A percentile compares a stretch with the other conserved stretches of the same genome.
Evolutionary conservation across 2,797 vertebrate genomes (phyloP).

Genomic region (Galaxias olidus): DNA sequence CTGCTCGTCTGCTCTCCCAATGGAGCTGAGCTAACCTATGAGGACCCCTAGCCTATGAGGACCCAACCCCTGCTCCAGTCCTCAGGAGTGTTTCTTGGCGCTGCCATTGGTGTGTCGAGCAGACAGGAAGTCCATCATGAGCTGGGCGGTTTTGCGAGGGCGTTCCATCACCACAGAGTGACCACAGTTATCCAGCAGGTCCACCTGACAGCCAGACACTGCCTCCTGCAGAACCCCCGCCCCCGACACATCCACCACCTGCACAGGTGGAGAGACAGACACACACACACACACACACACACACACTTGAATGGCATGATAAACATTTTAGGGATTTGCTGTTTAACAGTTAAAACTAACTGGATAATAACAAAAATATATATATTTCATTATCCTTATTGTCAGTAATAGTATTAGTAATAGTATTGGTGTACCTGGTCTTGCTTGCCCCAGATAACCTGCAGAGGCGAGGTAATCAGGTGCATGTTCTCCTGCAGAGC

Average conservation of each 20-base stretch:
- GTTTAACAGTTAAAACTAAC: too few relatives aligned
- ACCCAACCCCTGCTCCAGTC: not conserved
- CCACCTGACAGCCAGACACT: conserved; percentile 79
- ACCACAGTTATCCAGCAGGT: conserved; percentile 89
- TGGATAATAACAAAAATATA: too few relatives aligned
- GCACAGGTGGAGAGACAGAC: not conserved
- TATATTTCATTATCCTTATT: too few relatives aligned
- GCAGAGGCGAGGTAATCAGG: conserved; percentile 83
- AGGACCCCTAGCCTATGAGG: not conserved
- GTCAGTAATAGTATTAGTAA: not conserved
- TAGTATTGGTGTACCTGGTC: conserved; percentile 80
- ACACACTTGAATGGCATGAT: not conserved
- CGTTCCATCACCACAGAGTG: conserved; percentile 89
- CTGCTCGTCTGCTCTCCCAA: too few relatives aligned
- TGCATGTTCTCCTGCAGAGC: conserved; percentile 84
- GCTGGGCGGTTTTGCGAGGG: conserved; percentile 85
- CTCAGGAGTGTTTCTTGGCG: conserved; percentile 82
- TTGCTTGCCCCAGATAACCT: conserved; percentile 95
- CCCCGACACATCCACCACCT: conserved; percentile 91
- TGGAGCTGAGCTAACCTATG: too few relatives aligned
- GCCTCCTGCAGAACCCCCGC: conserved; percentile 75
- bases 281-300: not conserved
- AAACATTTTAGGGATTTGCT: too few relatives aligned
- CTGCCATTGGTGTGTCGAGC: conserved; percentile 66
- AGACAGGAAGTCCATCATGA: conserved; percentile 83